Evolutionary conservation across 2,113 vertebrate genomes (phyloP).

Genomic region (Gadus chalcogrammus): DNA sequence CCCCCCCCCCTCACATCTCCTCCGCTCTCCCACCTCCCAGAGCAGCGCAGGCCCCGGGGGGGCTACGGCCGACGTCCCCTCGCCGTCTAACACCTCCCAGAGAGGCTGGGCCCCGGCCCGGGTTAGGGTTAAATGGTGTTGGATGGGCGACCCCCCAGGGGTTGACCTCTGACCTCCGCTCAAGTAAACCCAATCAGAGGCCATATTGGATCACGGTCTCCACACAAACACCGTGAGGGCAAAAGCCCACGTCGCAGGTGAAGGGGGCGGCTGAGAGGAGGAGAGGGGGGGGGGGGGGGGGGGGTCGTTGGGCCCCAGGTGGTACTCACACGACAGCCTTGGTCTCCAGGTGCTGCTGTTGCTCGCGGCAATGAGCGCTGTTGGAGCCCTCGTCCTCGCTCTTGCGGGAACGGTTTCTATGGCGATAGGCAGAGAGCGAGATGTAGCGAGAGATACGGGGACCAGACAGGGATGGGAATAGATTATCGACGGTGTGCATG

Average conservation of each 20-base stretch:
- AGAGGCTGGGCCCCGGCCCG: slow-evolving; percentile 1
- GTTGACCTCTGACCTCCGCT: slow-evolving; percentile 40
- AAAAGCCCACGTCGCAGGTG: too few relatives aligned
- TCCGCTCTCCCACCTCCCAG: slow-evolving; percentile 19
- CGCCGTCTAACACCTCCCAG: slow-evolving; percentile 10
- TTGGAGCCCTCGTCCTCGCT: slow-evolving; percentile 55
- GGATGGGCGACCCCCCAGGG: slow-evolving; percentile 16
- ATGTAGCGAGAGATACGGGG: not conserved
- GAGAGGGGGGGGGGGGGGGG: not conserved
- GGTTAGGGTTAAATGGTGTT: slow-evolving; percentile 38
- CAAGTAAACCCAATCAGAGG: slow-evolving; percentile 25
- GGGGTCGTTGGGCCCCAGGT: not conserved
- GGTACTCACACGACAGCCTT: slow-evolving; percentile 69
- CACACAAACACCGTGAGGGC: too few relatives aligned
- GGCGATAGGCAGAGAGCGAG: not conserved
- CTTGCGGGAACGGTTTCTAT: slow-evolving; percentile 47
- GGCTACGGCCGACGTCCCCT: slow-evolving; percentile 24
- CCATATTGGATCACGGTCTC: too few relatives aligned
- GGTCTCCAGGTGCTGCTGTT: slow-evolving; percentile 55
- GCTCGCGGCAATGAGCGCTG: slow-evolving; percentile 44
- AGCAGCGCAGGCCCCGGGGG: slow-evolving; percentile 40
- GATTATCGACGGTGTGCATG: not conserved
- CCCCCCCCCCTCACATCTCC: too few relatives aligned
- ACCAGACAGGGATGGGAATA: not conserved
- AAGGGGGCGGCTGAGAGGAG: not conserved